Conservation (phyloP, 2,888 invertebrate genomes). For the Malachius bipustulatus region DNA sequence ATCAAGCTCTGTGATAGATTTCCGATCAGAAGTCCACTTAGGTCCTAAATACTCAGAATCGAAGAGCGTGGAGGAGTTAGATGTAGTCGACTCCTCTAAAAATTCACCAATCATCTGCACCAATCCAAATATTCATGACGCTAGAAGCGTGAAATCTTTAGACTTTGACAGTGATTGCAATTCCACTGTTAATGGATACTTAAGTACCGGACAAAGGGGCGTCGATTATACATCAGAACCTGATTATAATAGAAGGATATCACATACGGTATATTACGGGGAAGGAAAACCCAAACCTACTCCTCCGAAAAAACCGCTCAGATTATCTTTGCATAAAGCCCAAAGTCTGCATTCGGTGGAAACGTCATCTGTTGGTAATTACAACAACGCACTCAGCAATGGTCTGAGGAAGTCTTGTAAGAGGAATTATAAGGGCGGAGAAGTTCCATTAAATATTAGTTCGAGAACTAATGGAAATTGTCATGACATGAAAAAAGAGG, state of each 20-base stretch:
- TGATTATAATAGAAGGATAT: slow-evolving; percentile 39
- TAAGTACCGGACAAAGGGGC: slow-evolving; percentile 21
- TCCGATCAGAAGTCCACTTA: slow-evolving; percentile 37
- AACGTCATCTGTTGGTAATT: slow-evolving; percentile 30
- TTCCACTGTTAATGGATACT: slow-evolving; percentile 17
- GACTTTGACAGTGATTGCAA: slow-evolving; percentile 64
- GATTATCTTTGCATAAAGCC: slow-evolving; percentile 72
- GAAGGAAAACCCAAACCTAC: slow-evolving; percentile 51
- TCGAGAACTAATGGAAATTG: no score
- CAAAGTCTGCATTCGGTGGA: slow-evolving; percentile 68
- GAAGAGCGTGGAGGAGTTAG: slow-evolving; percentile 33
- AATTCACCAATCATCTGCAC: slow-evolving; percentile 29
- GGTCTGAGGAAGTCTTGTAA: slow-evolving; percentile 45
- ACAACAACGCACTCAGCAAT: slow-evolving; percentile 21
- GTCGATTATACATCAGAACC: slow-evolving; percentile 50
- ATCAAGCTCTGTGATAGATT: slow-evolving; percentile 46
- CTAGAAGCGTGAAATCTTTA: slow-evolving; percentile 56
- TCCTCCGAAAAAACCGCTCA: slow-evolving; percentile 75
- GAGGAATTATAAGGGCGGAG: slow-evolving; percentile 44
- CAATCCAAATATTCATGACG: slow-evolving; percentile 34
- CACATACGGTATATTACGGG: slow-evolving; percentile 24
- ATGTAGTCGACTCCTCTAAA: slow-evolving; percentile 36
- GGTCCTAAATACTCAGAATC: slow-evolving; percentile 30
- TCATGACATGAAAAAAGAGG: no score
- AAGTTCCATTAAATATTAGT: slow-evolving; percentile 25